Percentiles rank a stretch among this genome's conserved stretches.
phyloP scores from a whole-genome alignment of 2,113 vertebrate genomes.

The Cyanoderma ruficeps region DNA sequence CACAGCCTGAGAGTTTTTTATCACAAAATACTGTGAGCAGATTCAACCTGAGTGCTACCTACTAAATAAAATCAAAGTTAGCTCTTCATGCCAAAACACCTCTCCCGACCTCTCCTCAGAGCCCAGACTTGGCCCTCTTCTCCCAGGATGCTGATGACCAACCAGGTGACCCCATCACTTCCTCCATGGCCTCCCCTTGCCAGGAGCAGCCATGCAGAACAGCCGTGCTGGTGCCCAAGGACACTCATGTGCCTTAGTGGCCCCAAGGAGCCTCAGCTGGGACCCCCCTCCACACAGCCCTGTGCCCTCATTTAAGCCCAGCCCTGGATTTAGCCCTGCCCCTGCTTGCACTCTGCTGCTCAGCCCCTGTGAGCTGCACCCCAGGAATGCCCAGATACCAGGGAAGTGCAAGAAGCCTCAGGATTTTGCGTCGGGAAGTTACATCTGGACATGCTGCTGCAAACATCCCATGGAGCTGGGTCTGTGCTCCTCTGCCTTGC shows the following conservation, averaged over 20 bases:
- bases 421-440: background rate
- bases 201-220: fast-evolving
- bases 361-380: fast-evolving
- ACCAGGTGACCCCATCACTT: fast-evolving
- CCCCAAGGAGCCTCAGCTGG: background rate
- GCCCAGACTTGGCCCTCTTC: fast-evolving
- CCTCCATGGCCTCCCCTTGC: fast-evolving
- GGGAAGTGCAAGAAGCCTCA: background rate
- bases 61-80: background rate
- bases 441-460: background rate
- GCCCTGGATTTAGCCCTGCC: fast-evolving
- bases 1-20: background rate
- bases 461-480: background rate
- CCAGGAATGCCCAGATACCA: background rate
- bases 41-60: fast-evolving
- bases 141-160: background rate
- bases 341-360: fast-evolving
- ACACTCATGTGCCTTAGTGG: background rate
- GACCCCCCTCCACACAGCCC: background rate
- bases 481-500: background rate
- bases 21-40: background rate
- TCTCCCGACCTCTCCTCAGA: background rate
- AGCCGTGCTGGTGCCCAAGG: background rate
- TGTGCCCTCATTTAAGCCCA: background rate
- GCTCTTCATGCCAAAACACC: background rate